phyloP scores from a whole-genome alignment of 30 jellyfish, hydroid and myxozoan genomes.

The Turritopsis dohrnii region DNA sequence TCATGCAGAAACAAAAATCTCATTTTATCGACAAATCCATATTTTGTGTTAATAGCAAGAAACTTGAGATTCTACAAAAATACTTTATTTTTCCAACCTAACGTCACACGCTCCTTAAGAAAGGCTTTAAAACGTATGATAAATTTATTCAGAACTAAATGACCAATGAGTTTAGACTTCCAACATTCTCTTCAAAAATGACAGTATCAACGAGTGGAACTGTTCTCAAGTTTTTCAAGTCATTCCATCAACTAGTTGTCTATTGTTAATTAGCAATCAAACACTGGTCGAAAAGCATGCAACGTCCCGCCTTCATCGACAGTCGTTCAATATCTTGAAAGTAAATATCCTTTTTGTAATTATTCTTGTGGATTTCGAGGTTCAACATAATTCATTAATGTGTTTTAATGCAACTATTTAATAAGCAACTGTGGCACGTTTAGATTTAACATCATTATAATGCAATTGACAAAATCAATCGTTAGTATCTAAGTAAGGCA shows the following conservation, averaged over 20 bases:
- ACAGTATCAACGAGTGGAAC: not conserved
- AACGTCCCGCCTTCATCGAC: not conserved
- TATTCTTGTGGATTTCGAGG: not conserved
- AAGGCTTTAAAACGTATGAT: too few relatives aligned
- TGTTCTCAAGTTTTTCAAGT: not conserved
- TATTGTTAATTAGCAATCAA: not conserved
- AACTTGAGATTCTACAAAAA: not conserved
- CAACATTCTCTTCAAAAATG: not conserved
- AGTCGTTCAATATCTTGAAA: not conserved
- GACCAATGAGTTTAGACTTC: not conserved
- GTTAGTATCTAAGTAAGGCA: not conserved
- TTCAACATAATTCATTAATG: not conserved
- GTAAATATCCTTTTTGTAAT: too few relatives aligned
- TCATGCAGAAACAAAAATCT: not conserved
- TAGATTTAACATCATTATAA: not conserved
- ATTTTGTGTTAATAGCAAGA: not conserved
- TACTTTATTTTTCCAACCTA: too few relatives aligned
- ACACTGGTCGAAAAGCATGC: not conserved
- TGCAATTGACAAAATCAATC: not conserved
- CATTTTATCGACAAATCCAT: not conserved
- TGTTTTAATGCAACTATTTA: not conserved
- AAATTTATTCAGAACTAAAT: too few relatives aligned
- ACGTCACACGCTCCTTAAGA: too few relatives aligned
- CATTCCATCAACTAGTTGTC: not conserved
- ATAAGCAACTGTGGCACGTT: not conserved